Base-by-base conservation (phyloP, 2,888 invertebrate species). In the Herminia tarsipennalis region DNA sequence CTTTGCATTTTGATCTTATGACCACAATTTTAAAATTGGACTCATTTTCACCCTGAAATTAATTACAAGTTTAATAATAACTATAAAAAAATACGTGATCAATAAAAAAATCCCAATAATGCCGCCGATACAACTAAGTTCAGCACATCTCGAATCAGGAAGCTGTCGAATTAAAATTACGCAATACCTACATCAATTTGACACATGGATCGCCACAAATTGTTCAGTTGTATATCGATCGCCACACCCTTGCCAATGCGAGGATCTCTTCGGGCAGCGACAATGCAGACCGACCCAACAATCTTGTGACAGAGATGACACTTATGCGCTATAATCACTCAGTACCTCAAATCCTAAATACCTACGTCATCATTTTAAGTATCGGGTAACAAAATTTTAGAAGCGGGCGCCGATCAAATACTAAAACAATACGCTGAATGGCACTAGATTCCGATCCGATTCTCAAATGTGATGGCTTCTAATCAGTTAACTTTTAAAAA, bases 321-420 rank as follows among this genome's bases (percentile, higher is more conserved):
- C 43, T 43, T 53, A 45, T 40, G 40, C 49, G 48, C 43, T 12
- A 29, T 48, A 36, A 32, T 21, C 28, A 46, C 16, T 51, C 42
- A 18, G 49, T 52, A 44, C 45, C 42, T 51, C 24, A 52, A 54
- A 64, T 53, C 48, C 63, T 42, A 54, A 43, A 65, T 56, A 43
- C 42, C 18, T 55, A 43, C 42, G 21, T 55, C 35, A 47, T 36
- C 43, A 55, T 50, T 46, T 48, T 22, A 54, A 45, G 34, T 52
- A 56, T 68, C 51, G 46, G 51, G 39, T 56, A 24, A 38, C 44
- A 56, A 54, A 44, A 51, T 49, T 57, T 53, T 60, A 16, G 48
- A 65, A 48, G 50, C 40, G 39, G 47, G 45, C 49, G 39, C 47
- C 67, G 40, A 70, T 72, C 63, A 64, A 66, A 60, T 58, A 52